Percentiles rank a stretch among this genome's conserved stretches.
phyloP scores from a whole-genome alignment of 2,888 invertebrate species.

The Cryptocephalus moraei region DNA sequence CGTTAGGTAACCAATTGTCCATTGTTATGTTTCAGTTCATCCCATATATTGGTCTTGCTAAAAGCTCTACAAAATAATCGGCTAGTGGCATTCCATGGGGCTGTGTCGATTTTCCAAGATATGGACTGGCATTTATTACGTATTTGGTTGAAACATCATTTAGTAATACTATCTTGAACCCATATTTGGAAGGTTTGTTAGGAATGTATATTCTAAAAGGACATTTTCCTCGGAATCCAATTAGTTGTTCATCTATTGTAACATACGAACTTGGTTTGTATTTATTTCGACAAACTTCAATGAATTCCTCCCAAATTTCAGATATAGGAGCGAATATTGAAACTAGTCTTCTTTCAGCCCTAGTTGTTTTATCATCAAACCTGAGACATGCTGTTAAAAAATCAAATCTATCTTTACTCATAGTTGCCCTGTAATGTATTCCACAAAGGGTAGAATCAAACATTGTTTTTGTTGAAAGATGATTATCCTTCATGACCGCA shows the following conservation, averaged over 20 bases:
- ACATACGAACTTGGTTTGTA: constrained; percentile 4
- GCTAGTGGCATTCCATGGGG: neutral
- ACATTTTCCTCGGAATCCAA: constrained; percentile 5
- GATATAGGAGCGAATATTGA: constrained; percentile 4
- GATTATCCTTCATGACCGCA: too few relatives aligned
- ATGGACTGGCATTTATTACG: constrained; percentile 6
- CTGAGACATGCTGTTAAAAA: too few relatives aligned
- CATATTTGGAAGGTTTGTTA: constrained; percentile 3
- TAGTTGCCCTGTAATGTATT: too few relatives aligned
- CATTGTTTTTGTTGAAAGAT: too few relatives aligned
- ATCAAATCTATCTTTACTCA: too few relatives aligned
- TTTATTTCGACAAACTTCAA: neutral
- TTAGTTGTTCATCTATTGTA: constrained; percentile 7
- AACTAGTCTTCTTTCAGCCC: neutral
- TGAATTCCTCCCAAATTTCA: neutral
- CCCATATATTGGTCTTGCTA: neutral
- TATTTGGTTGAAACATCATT: constrained; percentile 3
- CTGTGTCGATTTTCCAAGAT: constrained; percentile 3
- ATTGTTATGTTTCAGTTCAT: neutral
- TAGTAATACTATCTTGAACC: neutral
- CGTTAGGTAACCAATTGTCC: neutral
- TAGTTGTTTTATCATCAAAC: neutral
- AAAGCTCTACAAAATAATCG: neutral
- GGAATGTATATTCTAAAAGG: constrained; percentile 6
- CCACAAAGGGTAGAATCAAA: too few relatives aligned